These are phyloP conservation scores for Laterallus jamaicensis DNA, from an alignment of 2,113 vertebrate genomes.

Conservation along the genomic window DNA sequence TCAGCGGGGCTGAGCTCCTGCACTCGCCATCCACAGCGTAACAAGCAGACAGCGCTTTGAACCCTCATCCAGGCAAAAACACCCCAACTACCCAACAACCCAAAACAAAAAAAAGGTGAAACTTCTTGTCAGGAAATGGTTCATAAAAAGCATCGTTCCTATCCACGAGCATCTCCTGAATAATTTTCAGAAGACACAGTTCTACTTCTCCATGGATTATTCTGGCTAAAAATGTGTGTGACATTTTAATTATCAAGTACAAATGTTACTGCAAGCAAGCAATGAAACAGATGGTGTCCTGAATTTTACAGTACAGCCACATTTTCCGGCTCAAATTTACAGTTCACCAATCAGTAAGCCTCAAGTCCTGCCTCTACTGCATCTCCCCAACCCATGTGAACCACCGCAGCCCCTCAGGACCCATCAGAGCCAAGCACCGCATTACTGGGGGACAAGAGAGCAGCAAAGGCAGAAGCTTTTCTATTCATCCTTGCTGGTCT, in stretches of 20 bases:
- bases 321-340: slow-evolving; percentile 71
- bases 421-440: not conserved
- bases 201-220: slow-evolving; percentile 50
- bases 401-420: not conserved
- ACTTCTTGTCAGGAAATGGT: not conserved
- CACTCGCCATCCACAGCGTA: not conserved
- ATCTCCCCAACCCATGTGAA: not conserved
- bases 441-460: rapidly evolving
- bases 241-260: slow-evolving; percentile 77
- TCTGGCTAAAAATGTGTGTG: slow-evolving; percentile 68
- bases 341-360: slow-evolving; percentile 57
- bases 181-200: slow-evolving; percentile 34
- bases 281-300: slow-evolving; percentile 75
- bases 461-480: not conserved
- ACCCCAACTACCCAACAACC: too few relatives aligned
- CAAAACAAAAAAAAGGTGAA: not conserved
- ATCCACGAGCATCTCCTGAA: not conserved
- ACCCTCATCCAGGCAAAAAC: not conserved
- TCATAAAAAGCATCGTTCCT: not conserved
- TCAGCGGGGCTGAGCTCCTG: not conserved
- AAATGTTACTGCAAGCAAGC: slow-evolving; percentile 75
- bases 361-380: slow-evolving; percentile 4
- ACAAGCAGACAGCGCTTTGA: not conserved
- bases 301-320: slow-evolving; percentile 70
- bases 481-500: not conserved